Evolutionary conservation across 92 coral and sea anemone species (phyloP), one percentile per base, ranked within the genome.

Genomic region (Porites cylindrica): DNA sequence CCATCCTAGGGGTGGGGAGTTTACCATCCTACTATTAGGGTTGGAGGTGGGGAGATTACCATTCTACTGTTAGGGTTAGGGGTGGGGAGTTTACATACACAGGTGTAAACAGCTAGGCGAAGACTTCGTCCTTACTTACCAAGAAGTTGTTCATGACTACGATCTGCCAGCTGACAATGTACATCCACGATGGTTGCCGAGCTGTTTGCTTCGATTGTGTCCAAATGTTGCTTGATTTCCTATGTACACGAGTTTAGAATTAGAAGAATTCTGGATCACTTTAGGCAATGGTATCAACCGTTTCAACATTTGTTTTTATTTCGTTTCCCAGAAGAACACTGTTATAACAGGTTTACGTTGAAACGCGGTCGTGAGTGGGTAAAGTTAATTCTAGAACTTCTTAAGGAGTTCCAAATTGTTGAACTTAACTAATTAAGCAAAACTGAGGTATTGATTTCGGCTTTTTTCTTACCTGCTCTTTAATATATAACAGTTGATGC

Each of bases 161-260:
- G 93, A 63, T 97, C 99, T 2, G 99, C 99, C 76, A 97, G 59
- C 81, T 97, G 99, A 77, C 99, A 97, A 76, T 97, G 96, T 24
- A 97, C 97, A 66, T 97, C 98, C 18, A 97, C 98, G 72, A 93
- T 84, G n/a, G 99, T 91, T 11, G 94, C 93, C 18, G 93, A 85
- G 63, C 91, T 90, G 85, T 90, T 90, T 52, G 92, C 93, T 75
- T 95, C 97, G 47, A 93, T 85, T 43, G 85, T 80, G 73, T 94
- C 96, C 19, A 88, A 76, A 29, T 89, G 88, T 75, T 97, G 99
- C 62, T 93, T 92, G 43, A 93, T 90, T 80, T 97, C 99, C 98
- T 95, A 18, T 18, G 10, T 1, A 76, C 52, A 66, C 17, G 17
- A 24, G 23, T 66, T 2, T 16, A 13, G 21, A 66, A 1, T 0